phyloP scores from a whole-genome alignment of 2,888 invertebrate genomes.

The Germaria angustata region DNA sequence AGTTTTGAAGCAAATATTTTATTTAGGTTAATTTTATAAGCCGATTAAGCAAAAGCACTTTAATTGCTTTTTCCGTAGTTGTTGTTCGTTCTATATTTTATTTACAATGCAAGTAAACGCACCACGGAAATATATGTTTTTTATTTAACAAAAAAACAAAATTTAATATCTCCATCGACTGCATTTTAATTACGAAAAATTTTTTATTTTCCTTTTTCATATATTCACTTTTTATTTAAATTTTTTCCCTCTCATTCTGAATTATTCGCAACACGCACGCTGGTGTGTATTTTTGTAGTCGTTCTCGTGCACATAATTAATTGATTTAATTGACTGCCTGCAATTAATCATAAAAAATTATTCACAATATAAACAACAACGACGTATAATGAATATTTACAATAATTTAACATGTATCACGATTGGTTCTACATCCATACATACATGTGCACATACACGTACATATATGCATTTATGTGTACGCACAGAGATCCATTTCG shows the following conservation, averaged over 20 bases:
- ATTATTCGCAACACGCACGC: not conserved
- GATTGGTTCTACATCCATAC: not conserved
- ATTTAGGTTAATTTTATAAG: conserved; percentile 38
- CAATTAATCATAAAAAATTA: conserved; percentile 61
- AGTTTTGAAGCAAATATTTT: conserved; percentile 7
- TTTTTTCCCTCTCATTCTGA: not conserved
- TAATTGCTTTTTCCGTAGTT: not conserved
- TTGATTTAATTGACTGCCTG: conserved; percentile 67
- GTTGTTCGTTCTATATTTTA: not conserved
- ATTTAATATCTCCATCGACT: too few species aligned
- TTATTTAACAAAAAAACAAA: too few species aligned
- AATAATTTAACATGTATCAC: not conserved
- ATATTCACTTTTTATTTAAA: not conserved
- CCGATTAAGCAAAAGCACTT: conserved; percentile 20
- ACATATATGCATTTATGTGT: not conserved
- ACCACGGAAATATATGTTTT: too few species aligned
- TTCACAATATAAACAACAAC: conserved; percentile 32
- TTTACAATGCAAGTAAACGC: not conserved
- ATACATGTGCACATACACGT: too few species aligned
- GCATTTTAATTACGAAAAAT: conserved; percentile 2
- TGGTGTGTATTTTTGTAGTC: conserved; percentile 3
- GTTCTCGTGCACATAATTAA: conserved; percentile 62
- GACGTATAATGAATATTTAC: conserved; percentile 23
- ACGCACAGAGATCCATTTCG: not conserved
- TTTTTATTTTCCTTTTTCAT: not conserved